A percentile compares a stretch with the other conserved stretches of the same genome.
Evolutionary conservation across 2,113 vertebrate genomes (phyloP).

Genomic region (Rynchops niger): DNA sequence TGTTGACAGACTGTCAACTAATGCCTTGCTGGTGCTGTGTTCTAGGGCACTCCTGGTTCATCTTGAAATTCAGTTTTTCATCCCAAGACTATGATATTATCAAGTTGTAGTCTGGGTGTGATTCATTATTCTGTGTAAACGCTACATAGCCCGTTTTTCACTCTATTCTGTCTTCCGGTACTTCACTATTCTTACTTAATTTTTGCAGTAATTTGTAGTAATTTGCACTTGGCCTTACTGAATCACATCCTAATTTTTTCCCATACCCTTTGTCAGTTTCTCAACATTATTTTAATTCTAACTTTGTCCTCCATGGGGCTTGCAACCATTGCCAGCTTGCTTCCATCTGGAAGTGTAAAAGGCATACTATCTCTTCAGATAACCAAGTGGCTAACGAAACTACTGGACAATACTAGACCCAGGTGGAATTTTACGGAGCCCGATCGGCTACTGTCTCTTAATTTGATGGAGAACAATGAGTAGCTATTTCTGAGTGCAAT

Average conservation of each 20-base stretch:
- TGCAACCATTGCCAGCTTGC: not conserved
- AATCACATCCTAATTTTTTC: not conserved
- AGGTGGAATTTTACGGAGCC: accelerated
- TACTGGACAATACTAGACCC: not conserved
- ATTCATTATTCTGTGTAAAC: not conserved
- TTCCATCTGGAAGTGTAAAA: not conserved
- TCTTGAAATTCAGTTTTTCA: not conserved
- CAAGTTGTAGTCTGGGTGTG: not conserved
- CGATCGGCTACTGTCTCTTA: accelerated
- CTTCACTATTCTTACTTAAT: not conserved
- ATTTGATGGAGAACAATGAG: not conserved
- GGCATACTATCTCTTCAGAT: not conserved
- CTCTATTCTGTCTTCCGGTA: not conserved
- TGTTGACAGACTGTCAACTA: not conserved
- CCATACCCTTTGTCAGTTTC: not conserved
- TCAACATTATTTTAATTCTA: not conserved
- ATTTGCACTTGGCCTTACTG: not conserved
- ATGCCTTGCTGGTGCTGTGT: not conserved
- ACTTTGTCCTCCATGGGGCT: not conserved
- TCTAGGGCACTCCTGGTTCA: not conserved
- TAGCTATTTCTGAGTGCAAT: not conserved
- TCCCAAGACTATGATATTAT: not conserved
- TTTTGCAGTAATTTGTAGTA: too few relatives aligned
- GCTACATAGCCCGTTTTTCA: not conserved
- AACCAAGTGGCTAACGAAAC: not conserved